Evolutionary conservation across 2,888 invertebrate genomes (phyloP).

Genomic region (Tridacna crocea): DNA sequence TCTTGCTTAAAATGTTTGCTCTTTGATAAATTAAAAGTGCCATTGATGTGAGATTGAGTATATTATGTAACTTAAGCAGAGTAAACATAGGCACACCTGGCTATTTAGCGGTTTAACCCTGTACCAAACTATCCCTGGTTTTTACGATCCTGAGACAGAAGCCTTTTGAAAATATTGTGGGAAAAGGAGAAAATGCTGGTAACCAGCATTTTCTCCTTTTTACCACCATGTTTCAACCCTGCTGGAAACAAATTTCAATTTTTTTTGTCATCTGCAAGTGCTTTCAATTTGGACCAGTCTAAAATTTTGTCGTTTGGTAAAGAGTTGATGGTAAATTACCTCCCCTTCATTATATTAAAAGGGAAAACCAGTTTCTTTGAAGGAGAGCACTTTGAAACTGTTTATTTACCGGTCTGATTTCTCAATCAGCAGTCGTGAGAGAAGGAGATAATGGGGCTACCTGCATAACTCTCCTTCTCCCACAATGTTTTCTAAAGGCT

Average conservation of each 20-base stretch:
- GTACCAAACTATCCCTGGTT: too few relatives aligned
- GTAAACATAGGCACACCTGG: conserved; percentile 28
- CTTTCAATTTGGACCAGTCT: too few relatives aligned
- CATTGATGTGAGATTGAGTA: conserved; percentile 24
- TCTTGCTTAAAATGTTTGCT: conserved; percentile 25
- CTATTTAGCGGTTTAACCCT: conserved; percentile 16
- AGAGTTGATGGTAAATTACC: conserved; percentile 8
- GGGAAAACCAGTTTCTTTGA: background rate
- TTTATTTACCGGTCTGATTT: background rate
- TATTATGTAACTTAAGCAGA: conserved; percentile 16
- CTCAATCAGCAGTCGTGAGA: background rate
- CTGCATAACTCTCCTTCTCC: background rate
- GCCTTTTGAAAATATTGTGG: too few relatives aligned
- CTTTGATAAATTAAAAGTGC: conserved; percentile 25
- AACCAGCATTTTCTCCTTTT: too few relatives aligned
- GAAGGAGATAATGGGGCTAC: background rate
- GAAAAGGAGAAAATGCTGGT: too few relatives aligned
- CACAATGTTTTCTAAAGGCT: background rate
- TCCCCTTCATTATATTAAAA: background rate
- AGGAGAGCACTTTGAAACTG: background rate
- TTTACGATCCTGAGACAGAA: too few relatives aligned
- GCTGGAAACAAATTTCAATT: too few relatives aligned
- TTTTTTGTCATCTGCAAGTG: too few relatives aligned
- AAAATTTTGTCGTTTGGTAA: too few relatives aligned
- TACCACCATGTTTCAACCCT: too few relatives aligned